These are phyloP conservation scores for Aproaerema taeniolella DNA, from an alignment of 2,888 invertebrate genomes.

Conservation along the genomic window DNA sequence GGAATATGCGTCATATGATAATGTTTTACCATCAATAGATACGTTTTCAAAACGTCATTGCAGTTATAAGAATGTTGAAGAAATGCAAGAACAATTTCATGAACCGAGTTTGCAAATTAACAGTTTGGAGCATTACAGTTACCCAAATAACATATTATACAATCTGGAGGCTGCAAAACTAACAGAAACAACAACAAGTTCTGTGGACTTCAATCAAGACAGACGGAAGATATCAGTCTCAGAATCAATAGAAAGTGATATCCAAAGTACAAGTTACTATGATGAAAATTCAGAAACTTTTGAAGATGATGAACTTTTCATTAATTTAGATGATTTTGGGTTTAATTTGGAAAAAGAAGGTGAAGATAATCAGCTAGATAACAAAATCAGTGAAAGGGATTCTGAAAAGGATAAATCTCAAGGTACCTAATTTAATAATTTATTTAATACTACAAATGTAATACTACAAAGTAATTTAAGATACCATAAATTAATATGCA, in stretches of 20 bases:
- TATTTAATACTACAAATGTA: too few species aligned
- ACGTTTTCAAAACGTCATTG: conserved; percentile 61
- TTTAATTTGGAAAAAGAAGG: conserved; percentile 51
- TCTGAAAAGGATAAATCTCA: conserved; percentile 48
- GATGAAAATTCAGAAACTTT: conserved; percentile 65
- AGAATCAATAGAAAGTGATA: conserved; percentile 66
- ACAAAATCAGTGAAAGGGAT: conserved; percentile 38
- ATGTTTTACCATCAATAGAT: conserved; percentile 61
- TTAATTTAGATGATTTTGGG: conserved; percentile 67
- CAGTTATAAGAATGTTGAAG: conserved; percentile 44
- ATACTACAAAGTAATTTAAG: too few species aligned
- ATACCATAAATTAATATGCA: too few species aligned
- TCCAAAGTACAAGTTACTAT: conserved; percentile 59
- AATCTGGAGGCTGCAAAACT: conserved; percentile 56
- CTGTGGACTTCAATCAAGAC: conserved; percentile 58
- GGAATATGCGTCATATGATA: conserved; percentile 47
- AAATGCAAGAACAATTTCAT: conserved; percentile 24
- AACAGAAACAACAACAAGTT: conserved; percentile 66
- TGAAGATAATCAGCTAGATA: conserved; percentile 23
- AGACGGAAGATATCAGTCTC: conserved; percentile 59
- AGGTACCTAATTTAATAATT: too few species aligned
- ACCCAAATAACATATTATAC: conserved; percentile 63
- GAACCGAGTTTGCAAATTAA: conserved; percentile 33
- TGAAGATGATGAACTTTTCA: conserved; percentile 66
- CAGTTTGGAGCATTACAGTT: conserved; percentile 65